Conservation (phyloP, 2,888 invertebrate genomes). For the Drosophila macrospina region DNA sequence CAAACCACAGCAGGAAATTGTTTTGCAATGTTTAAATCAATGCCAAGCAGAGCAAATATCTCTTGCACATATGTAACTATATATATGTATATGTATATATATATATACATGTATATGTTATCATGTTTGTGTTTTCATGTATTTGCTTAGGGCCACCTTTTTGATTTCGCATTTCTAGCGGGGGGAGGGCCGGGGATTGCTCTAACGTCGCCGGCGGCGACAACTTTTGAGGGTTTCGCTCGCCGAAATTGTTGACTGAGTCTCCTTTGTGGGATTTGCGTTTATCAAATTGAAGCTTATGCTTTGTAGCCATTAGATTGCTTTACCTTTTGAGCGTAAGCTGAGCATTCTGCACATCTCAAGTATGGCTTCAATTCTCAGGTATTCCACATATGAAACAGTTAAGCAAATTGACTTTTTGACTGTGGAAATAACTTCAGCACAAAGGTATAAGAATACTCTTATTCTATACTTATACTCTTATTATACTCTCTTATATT, state of each 20-base stretch:
- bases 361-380: slow-evolving; percentile 10
- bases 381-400: slow-evolving; percentile 23
- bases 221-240: slow-evolving; percentile 51
- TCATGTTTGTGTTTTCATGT: slow-evolving; percentile 7
- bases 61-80: slow-evolving; percentile 12
- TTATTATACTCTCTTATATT: background rate
- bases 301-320: slow-evolving; percentile 58
- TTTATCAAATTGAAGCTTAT: slow-evolving; percentile 73
- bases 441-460: background rate
- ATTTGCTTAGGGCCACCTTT: slow-evolving; percentile 47
- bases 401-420: background rate
- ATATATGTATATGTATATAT: background rate
- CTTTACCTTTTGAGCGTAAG: slow-evolving; percentile 33
- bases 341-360: slow-evolving; percentile 14
- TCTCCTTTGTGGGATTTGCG: slow-evolving; percentile 57
- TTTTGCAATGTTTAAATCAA: slow-evolving; percentile 65
- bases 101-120: background rate
- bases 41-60: slow-evolving; percentile 40
- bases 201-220: slow-evolving; percentile 32
- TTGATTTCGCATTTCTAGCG: slow-evolving; percentile 53
- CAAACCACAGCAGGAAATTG: slow-evolving; percentile 50
- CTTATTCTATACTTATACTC: background rate
- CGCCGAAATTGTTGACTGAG: slow-evolving; percentile 37
- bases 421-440: background rate
- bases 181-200: background rate